Percentiles rank a stretch among this genome's conserved stretches.
Evolutionary conservation across 2,113 vertebrate genomes (phyloP).

Genomic region (Leptobrachium ailaonicum): DNA sequence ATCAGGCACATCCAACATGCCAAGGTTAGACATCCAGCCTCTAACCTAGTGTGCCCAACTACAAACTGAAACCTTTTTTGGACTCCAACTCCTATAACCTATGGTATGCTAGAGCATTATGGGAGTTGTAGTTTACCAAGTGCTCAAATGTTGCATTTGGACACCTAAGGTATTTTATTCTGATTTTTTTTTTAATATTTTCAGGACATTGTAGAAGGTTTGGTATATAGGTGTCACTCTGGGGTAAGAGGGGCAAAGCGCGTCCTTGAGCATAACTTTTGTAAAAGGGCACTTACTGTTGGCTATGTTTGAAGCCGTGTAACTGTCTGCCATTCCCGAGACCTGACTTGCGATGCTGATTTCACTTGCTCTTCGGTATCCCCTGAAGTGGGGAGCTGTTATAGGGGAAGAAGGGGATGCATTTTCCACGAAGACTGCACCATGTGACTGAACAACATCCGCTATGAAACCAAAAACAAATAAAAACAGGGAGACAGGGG

Average conservation of each 20-base stretch:
- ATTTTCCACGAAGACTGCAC: conserved; percentile 88
- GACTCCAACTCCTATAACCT: too few relatives aligned
- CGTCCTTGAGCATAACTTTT: conserved; percentile 26
- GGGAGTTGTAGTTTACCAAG: too few relatives aligned
- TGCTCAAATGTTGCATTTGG: too few relatives aligned
- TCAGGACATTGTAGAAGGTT: too few relatives aligned
- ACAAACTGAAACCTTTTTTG: too few relatives aligned
- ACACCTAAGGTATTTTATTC: too few relatives aligned
- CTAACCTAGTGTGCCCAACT: too few relatives aligned
- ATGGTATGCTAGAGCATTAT: too few relatives aligned
- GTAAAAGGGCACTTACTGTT: conserved; percentile 84
- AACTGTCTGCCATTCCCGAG: conserved; percentile 97
- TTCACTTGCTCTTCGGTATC: conserved; percentile 91
- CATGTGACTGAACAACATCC: conserved; percentile 93
- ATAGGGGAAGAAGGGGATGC: conserved; percentile 85
- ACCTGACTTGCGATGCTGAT: conserved; percentile 98
- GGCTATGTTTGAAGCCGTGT: conserved; percentile 90
- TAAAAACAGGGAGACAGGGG: conserved; percentile 60
- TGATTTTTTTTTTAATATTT: too few relatives aligned
- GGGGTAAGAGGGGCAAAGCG: conserved; percentile 5
- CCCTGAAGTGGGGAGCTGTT: conserved; percentile 79
- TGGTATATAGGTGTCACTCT: not conserved
- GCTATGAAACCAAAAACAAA: conserved; percentile 88
- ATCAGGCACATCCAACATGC: too few relatives aligned
- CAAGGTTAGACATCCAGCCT: too few relatives aligned